Evolutionary conservation across 2,888 invertebrate species (phyloP).

Genomic region (Cinara cedri): DNA sequence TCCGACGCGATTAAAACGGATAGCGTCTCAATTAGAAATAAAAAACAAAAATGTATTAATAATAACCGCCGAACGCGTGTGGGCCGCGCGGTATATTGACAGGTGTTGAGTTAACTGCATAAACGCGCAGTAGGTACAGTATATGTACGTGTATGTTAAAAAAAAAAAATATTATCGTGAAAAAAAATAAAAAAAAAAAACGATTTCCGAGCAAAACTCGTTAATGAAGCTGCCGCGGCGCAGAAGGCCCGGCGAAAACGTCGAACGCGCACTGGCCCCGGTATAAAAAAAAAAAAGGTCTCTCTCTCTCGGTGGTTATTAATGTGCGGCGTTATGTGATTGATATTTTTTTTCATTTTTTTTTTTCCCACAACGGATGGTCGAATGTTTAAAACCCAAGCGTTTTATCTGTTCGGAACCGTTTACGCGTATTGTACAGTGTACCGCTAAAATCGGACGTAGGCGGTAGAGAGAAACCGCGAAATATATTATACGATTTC

Average conservation of each 20-base stretch:
- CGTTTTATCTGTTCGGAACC: no score
- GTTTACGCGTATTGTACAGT: no score
- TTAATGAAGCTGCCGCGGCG: background rate
- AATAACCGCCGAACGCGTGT: background rate
- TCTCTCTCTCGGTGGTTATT: no score
- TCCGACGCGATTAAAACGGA: conserved; percentile 13
- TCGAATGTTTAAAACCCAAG: no score
- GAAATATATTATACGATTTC: no score
- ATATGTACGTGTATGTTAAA: background rate
- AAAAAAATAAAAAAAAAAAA: no score
- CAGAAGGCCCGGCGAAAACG: background rate
- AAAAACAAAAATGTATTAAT: background rate
- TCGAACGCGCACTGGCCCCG: background rate
- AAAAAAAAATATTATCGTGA: background rate
- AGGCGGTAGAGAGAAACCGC: no score
- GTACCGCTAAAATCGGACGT: no score
- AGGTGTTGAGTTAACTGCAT: background rate
- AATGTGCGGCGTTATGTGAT: no score
- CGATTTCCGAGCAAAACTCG: background rate
- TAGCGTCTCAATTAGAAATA: conserved; percentile 33
- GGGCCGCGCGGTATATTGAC: background rate
- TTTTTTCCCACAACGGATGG: no score
- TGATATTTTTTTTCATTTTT: no score
- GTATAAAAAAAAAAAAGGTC: no score
- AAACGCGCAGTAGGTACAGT: background rate